phyloP scores from a whole-genome alignment of 2,888 invertebrate genomes.

The Epirrhoe tristata region DNA sequence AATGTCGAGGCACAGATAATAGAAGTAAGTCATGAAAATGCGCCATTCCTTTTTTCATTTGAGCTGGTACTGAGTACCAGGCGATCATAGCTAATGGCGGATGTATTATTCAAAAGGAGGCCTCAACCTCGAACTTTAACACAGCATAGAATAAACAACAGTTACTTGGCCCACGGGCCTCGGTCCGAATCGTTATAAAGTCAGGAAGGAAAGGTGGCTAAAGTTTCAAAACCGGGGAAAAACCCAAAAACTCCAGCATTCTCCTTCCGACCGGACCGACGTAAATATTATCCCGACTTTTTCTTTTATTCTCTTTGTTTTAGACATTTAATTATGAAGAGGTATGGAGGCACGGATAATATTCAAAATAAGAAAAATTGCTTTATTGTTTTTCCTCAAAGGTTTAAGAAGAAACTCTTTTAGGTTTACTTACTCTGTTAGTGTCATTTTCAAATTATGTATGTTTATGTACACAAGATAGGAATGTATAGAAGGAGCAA shows the following conservation, averaged over 20 bases:
- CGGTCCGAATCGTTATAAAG: constrained; percentile 72
- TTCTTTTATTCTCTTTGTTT: constrained; percentile 79
- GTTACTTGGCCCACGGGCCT: constrained; percentile 53
- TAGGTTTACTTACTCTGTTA: background rate
- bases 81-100: background rate
- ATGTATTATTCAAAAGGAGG: background rate
- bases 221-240: constrained; percentile 73
- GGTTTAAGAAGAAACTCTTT: background rate
- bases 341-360: constrained; percentile 49
- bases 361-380: constrained; percentile 46
- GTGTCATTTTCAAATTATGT: background rate
- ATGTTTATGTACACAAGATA: background rate
- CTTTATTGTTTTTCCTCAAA: constrained; percentile 3
- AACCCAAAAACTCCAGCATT: constrained; percentile 73
- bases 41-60: background rate
- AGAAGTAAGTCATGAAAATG: no score
- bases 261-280: constrained; percentile 69
- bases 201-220: constrained; percentile 77
- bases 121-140: constrained; percentile 58
- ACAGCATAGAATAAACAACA: constrained; percentile 69
- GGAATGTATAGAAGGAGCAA: no score
- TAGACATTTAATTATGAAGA: constrained; percentile 74
- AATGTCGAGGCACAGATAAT: no score
- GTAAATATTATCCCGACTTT: constrained; percentile 78
- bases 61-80: background rate